Evolutionary conservation across 2,797 vertebrate species (phyloP), one percentile per base, ranked within the genome.

Genomic region (Muscicapa striata): DNA sequence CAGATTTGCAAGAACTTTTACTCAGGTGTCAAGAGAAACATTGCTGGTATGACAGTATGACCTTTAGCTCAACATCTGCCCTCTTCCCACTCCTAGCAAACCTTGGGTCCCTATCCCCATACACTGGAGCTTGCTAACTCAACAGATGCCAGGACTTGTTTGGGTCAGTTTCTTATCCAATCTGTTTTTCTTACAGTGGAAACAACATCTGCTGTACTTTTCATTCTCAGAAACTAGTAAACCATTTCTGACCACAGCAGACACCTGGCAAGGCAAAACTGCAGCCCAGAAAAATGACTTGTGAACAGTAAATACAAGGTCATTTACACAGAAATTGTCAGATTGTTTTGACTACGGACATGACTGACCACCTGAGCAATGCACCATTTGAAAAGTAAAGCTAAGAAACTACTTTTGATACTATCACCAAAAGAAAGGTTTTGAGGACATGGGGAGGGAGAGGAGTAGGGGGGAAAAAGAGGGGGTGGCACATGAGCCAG

Each of bases 241-340:
- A 57, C 36, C 32, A n/a, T 67, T 93, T 87, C 30, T 80, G 52
- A 89, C 45, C 32, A 27, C 2, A 9, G 67, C 21, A 70, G 52
- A 89, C 63, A 87, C 34, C 72, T 77, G 69, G 24, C 41, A 80
- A n/a, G 58, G 64, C 87, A 91, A 32, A 85, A 41, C 14, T 83
- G 61, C 52, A 70, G 67, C 41, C 46, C 36, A 61, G 63, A 57
- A 93, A 88, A 75, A 75, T 52, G 43, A 67, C 57, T 79, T 7
- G 1, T 49, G 59, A 76, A 24, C 13, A n/a, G 61, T 12, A 38
- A 89, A 18, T 49, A 84, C 49, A 49, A 70, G 52, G 76, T 86
- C 61, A 66, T 2, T 3, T 13, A 85, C 58, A 64, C 8, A 78
- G 68, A 91, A 77, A 77, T 11, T 63, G 29, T 55, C 55, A 63